These are phyloP conservation scores for Henricia sp. DNA, from an alignment of 53 echinoderm and acorn worm species.

Conservation along the genomic window DNA sequence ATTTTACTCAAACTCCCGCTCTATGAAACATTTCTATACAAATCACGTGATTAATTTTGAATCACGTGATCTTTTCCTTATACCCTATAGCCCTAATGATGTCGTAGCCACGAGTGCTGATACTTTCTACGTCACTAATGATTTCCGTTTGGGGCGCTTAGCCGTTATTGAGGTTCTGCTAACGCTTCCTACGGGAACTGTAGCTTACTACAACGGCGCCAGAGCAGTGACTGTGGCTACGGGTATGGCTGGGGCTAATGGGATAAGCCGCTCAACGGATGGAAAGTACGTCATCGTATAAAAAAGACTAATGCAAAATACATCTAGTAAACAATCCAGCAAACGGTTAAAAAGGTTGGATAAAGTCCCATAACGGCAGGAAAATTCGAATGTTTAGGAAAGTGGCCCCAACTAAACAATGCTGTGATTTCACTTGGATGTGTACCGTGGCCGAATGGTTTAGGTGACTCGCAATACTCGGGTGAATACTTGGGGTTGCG, in stretches of 20 bases:
- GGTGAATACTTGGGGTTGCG: no score
- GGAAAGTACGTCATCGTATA: conserved; percentile 54
- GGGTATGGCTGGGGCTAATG: conserved; percentile 68
- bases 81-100: conserved; percentile 72
- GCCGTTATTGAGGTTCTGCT: conserved; percentile 43
- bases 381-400: not conserved
- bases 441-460: no score
- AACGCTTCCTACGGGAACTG: conserved; percentile 49
- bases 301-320: not conserved
- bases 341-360: no score
- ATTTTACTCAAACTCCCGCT: no score
- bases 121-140: conserved; percentile 67
- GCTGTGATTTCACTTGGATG: not conserved
- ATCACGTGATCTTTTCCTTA: no score
- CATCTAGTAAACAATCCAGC: not conserved
- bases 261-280: conserved; percentile 71
- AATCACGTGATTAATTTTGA: no score
- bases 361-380: no score
- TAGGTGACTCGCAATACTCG: no score
- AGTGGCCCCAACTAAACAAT: not conserved
- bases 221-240: conserved; percentile 56
- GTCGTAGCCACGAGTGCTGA: conserved; percentile 60
- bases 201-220: conserved; percentile 73
- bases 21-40: no score
- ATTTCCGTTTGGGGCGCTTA: conserved; percentile 1